Conservation (phyloP, 2,797 vertebrate genomes). For the Scleropages formosus region DNA sequence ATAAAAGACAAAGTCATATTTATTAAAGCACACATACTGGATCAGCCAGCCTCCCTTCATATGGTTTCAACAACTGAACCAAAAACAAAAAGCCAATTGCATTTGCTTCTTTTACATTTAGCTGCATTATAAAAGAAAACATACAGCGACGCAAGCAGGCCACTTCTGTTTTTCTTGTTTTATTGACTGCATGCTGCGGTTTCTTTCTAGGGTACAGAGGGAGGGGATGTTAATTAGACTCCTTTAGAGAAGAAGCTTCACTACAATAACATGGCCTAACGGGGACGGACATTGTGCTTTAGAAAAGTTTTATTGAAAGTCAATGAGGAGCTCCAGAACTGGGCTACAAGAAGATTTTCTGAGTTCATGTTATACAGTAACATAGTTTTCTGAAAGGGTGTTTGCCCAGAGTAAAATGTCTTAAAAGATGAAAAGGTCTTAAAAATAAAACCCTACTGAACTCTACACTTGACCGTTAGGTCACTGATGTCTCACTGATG, state of each 20-base stretch:
- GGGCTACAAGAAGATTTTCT: not conserved
- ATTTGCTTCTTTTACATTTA: not conserved
- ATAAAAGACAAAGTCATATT: slow-evolving; percentile 5
- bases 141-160: not conserved
- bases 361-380: not conserved
- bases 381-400: not conserved
- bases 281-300: slow-evolving; percentile 34
- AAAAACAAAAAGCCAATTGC: slow-evolving; percentile 6
- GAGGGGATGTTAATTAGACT: slow-evolving; percentile 41
- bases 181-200: not conserved
- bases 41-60: not conserved
- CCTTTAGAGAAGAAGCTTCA: slow-evolving; percentile 25
- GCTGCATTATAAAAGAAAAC: slow-evolving; percentile 2
- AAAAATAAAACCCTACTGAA: no score
- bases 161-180: slow-evolving; percentile 14
- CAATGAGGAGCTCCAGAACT: not conserved
- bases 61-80: slow-evolving; percentile 3
- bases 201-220: not conserved
- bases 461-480: no score
- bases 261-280: slow-evolving; percentile 39
- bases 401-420: no score
- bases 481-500: no score
- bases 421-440: no score
- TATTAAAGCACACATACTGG: not conserved
- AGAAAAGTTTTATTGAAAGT: not conserved